Conservation (phyloP, 2,113 vertebrate species). For the Eretmodus cyanostictus region DNA sequence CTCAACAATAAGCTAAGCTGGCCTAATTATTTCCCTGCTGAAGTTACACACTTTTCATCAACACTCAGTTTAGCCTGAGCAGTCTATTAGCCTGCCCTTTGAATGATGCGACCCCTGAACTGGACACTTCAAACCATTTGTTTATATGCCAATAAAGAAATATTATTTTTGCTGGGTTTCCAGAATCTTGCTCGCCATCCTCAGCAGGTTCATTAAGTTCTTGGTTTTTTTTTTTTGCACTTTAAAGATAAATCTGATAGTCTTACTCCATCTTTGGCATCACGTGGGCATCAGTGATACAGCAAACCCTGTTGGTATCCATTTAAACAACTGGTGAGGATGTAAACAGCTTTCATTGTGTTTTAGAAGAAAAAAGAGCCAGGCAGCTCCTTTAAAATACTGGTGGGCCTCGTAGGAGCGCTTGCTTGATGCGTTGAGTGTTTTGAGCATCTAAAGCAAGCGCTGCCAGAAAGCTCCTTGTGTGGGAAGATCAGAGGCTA, state of each 20-base stretch:
- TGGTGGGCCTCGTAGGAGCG: not conserved
- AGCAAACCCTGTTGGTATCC: not conserved
- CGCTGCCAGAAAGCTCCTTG: constrained; percentile 15
- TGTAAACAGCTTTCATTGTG: not conserved
- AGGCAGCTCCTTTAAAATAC: not conserved
- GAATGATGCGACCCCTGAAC: not conserved
- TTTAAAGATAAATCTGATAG: not conserved
- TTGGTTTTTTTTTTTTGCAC: rapidly evolving
- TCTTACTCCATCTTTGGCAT: not conserved
- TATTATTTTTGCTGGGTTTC: not conserved
- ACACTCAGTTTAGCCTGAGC: not conserved
- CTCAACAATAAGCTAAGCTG: not conserved
- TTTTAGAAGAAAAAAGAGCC: not conserved
- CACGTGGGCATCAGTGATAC: not conserved
- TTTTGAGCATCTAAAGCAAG: constrained; percentile 7
- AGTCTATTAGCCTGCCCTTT: not conserved
- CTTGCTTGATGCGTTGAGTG: not conserved
- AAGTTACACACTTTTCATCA: not conserved
- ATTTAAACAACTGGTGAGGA: not conserved
- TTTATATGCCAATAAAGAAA: not conserved
- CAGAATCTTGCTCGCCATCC: not conserved
- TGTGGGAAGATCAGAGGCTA: constrained; percentile 58
- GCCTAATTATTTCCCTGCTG: not conserved
- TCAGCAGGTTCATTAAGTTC: not conserved
- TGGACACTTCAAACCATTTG: not conserved